Percentiles rank a stretch among this genome's conserved stretches.
Evolutionary conservation across 1,140 invertebrate genomes (phyloP).

Genomic region (Aporrectodea caliginosa): DNA sequence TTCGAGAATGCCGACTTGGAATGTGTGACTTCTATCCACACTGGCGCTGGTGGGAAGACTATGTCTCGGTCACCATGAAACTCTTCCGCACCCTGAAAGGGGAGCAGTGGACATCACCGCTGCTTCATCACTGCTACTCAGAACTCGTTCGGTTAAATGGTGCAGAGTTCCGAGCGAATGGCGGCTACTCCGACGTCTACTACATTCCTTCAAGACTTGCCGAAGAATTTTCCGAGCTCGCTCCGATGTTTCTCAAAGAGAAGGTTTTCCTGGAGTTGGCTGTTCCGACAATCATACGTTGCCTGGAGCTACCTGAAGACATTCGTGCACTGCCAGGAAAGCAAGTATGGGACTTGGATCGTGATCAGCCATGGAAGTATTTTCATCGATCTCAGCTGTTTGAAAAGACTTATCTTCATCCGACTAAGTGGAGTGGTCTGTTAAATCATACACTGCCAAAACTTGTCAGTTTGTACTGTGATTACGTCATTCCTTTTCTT

Average conservation of each 20-base stretch:
- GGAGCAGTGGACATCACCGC: background rate
- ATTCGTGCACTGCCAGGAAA: slow-evolving; percentile 1
- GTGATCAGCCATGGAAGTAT: slow-evolving; percentile 22
- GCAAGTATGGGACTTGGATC: slow-evolving; percentile 22
- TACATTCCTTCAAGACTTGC: slow-evolving; percentile 25
- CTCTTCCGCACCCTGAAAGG: background rate
- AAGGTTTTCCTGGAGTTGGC: slow-evolving; percentile 29
- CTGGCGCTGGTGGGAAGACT: slow-evolving; percentile 26
- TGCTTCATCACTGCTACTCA: slow-evolving; percentile 9
- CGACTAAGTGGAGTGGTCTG: slow-evolving; percentile 29
- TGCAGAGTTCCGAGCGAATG: slow-evolving; percentile 2
- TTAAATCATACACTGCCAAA: background rate
- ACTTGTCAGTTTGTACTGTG: background rate
- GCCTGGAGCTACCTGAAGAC: slow-evolving; percentile 14
- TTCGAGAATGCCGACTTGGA: slow-evolving; percentile 17
- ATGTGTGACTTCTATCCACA: slow-evolving; percentile 24
- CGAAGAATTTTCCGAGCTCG: slow-evolving; percentile 18
- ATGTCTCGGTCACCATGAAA: background rate
- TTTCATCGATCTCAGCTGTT: slow-evolving; percentile 20
- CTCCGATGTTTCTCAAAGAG: slow-evolving; percentile 13
- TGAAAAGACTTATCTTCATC: slow-evolving; percentile 27
- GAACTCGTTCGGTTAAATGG: slow-evolving; percentile 9
- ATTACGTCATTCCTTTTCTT: background rate
- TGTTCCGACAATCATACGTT: slow-evolving; percentile 23
- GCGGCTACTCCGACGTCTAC: slow-evolving; percentile 28